Base-by-base conservation (phyloP, 1,140 invertebrate genomes). In the Lanistes nyassanus region DNA sequence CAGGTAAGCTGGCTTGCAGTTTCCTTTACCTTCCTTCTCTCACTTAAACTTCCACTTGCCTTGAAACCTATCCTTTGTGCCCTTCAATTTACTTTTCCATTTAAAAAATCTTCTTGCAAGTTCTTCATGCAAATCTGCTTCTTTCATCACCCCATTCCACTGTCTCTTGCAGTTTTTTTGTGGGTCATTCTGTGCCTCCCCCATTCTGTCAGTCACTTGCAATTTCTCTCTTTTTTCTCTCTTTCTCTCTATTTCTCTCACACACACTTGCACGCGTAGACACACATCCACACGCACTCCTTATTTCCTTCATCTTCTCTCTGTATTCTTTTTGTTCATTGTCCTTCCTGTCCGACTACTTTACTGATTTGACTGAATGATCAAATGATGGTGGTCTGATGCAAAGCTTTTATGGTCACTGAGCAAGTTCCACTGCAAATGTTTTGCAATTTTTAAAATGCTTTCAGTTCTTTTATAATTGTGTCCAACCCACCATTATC, bases 1-100 rank as follows among this genome's bases (percentile, higher is more conserved):
- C 94, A 47, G 94, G 89, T 89, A 78, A 62, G 67, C 26, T 29
- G 47, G 19, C 23, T 13, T 47, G 4, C 70, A 1, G 69, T 62
- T n/a, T 9, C 21, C 6, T 64, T 47, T 4, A 26, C 47, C 51
- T 51, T 36, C 34, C 53, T 23, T 11, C 2, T 58, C 6, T 71
- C 53, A 3, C 23, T 16, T 11, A 39, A n/a, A 36, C 23, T 47
- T n/a, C 3, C 37, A 39, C 37, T 74, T 29, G 60, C 26, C n/a
- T 42, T 64, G 0, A 1, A 11, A n/a, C 7, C 23, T 37, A 39
- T 62, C 26, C 47, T 64, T 19, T 42, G 0, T 64, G 4, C 42
- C 23, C 39, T 23, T 26, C 37, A 39, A n/a, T n/a, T 23, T 39
- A n/a, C 29, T 29, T n/a, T n/a, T 39, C 34, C n/a, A n/a, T 69